phyloP scores from a whole-genome alignment of 2,888 invertebrate genomes.

The Nudaria mundana region DNA sequence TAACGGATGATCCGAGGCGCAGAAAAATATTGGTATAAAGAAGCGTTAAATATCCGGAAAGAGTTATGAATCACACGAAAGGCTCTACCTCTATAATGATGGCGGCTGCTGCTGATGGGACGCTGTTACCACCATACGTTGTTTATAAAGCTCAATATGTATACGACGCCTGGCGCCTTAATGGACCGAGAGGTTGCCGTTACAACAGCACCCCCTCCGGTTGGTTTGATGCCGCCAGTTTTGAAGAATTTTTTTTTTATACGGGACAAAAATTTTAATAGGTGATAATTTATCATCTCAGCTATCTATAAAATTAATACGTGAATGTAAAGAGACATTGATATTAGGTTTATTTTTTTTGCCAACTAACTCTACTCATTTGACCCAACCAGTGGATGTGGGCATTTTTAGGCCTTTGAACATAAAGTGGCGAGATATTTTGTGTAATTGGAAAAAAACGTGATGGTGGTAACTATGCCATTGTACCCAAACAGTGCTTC shows the following conservation, averaged over 20 bases:
- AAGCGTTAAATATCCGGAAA: slow-evolving; percentile 18
- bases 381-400: not conserved
- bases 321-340: not conserved
- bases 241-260: not conserved
- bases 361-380: not conserved
- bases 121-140: slow-evolving; percentile 45
- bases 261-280: not conserved
- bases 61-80: slow-evolving; percentile 33
- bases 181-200: slow-evolving; percentile 42
- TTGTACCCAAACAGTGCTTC: not conserved
- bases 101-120: slow-evolving; percentile 42
- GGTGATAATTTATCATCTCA: not conserved
- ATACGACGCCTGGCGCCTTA: slow-evolving; percentile 37
- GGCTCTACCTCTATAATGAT: slow-evolving; percentile 45
- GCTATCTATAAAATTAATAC: not conserved
- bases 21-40: slow-evolving; percentile 13
- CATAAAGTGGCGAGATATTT: not conserved
- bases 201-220: slow-evolving; percentile 46
- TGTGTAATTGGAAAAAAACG: not conserved
- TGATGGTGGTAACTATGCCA: not conserved
- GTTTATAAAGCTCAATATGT: slow-evolving; percentile 45
- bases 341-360: not conserved
- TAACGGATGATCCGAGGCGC: slow-evolving; percentile 16
- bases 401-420: not conserved
- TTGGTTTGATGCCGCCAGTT: not conserved